These are phyloP conservation scores for Macrobrachium rosenbergii DNA, from an alignment of 1,140 invertebrate species.

Conservation along the genomic window DNA sequence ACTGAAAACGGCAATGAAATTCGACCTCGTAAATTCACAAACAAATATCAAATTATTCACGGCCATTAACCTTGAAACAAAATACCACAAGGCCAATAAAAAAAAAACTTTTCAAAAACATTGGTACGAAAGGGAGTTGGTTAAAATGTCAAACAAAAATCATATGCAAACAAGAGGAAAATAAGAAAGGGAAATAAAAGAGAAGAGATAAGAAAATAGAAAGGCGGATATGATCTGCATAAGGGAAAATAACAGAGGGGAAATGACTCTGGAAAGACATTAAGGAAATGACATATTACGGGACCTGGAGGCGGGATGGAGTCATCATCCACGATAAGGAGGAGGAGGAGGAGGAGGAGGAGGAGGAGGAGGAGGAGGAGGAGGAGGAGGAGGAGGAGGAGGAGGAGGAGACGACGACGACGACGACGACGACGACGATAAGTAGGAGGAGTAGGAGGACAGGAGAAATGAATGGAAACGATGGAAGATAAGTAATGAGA, in stretches of 20 bases:
- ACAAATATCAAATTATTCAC: too few relatives aligned
- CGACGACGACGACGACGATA: not conserved
- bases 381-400: not conserved
- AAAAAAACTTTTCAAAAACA: too few relatives aligned
- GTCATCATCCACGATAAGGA: not conserved
- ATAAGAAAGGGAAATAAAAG: too few relatives aligned
- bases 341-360: not conserved
- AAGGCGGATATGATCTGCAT: not conserved
- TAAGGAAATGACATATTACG: too few relatives aligned
- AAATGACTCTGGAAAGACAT: not conserved
- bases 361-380: not conserved
- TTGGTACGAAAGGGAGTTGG: too few relatives aligned
- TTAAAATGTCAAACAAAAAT: too few relatives aligned
- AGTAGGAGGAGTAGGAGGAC: not conserved
- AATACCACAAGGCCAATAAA: too few relatives aligned
- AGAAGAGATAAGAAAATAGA: not conserved
- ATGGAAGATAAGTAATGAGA: not conserved
- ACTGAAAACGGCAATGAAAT: too few relatives aligned
- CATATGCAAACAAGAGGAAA: too few relatives aligned
- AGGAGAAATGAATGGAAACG: not conserved
- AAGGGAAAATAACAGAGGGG: not conserved
- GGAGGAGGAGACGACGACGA: not conserved
- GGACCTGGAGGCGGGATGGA: not conserved
- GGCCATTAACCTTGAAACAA: too few relatives aligned
- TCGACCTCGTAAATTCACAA: too few relatives aligned